Evolutionary conservation across 2,113 vertebrate species (phyloP).

Genomic region (Colaptes auratus): DNA sequence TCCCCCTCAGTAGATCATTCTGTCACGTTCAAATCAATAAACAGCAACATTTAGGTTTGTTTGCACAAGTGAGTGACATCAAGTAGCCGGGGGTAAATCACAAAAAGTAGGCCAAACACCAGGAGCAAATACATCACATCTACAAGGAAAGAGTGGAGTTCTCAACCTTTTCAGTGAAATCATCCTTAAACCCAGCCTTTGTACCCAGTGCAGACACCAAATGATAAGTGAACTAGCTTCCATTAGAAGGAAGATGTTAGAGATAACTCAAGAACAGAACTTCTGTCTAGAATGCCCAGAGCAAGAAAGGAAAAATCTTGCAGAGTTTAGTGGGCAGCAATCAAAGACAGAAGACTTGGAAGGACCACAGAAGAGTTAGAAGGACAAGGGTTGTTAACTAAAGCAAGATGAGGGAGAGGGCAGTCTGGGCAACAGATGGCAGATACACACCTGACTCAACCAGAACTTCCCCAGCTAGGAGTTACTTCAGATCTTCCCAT

Average conservation of each 20-base stretch:
- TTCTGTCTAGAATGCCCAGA: not conserved
- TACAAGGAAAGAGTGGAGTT: not conserved
- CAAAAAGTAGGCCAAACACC: not conserved
- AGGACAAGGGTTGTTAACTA: not conserved
- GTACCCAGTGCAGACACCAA: not conserved
- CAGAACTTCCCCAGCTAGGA: not conserved
- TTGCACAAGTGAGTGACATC: not conserved
- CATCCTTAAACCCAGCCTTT: not conserved
- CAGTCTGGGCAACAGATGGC: rapidly evolving
- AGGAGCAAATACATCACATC: not conserved
- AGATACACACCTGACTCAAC: not conserved
- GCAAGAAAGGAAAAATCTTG: not conserved
- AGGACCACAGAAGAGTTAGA: not conserved
- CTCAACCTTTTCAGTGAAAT: not conserved
- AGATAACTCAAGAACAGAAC: not conserved
- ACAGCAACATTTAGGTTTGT: not conserved
- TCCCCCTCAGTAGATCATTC: not conserved
- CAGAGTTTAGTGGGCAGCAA: not conserved
- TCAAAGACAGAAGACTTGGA: not conserved
- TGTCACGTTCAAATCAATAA: not conserved
- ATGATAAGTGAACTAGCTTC: not conserved
- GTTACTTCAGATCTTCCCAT: not conserved
- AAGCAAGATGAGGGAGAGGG: not conserved
- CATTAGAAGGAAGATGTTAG: not conserved
- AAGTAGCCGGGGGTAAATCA: not conserved